Conservation (phyloP, 2,113 vertebrate genomes). For the Macquaria australasica region DNA sequence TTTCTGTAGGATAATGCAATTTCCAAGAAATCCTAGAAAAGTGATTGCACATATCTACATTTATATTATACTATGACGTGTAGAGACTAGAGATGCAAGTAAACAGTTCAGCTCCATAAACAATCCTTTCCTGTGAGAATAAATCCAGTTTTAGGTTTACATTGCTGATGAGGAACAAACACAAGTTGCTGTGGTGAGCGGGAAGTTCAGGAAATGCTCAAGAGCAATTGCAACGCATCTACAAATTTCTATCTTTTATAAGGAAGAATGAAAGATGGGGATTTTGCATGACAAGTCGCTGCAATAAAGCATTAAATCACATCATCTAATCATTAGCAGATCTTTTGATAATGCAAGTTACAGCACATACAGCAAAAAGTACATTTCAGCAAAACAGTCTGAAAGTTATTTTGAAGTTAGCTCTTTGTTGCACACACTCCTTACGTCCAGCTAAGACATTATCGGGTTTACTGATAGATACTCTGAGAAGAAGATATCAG, state of each 20-base stretch:
- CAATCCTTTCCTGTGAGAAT: background rate
- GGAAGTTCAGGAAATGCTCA: background rate
- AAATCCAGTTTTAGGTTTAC: background rate
- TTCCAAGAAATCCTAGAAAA: constrained; percentile 35
- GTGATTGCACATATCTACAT: background rate
- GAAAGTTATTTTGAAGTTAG: background rate
- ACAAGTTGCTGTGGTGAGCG: background rate
- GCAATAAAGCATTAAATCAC: background rate
- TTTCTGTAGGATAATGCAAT: background rate
- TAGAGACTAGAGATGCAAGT: background rate
- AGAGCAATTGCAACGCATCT: background rate
- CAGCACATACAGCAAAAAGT: background rate
- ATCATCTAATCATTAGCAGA: background rate
- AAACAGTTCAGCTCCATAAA: constrained; percentile 3
- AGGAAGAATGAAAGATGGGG: background rate
- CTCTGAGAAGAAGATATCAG: background rate
- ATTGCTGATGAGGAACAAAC: background rate
- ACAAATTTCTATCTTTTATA: background rate
- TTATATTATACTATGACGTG: background rate
- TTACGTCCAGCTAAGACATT: background rate
- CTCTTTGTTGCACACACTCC: background rate
- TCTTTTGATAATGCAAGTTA: background rate
- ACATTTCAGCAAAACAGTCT: background rate
- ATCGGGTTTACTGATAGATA: background rate
- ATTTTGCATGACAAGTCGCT: background rate